Evolutionary conservation across 2,888 invertebrate species (phyloP).

Genomic region (Thyatira batis): DNA sequence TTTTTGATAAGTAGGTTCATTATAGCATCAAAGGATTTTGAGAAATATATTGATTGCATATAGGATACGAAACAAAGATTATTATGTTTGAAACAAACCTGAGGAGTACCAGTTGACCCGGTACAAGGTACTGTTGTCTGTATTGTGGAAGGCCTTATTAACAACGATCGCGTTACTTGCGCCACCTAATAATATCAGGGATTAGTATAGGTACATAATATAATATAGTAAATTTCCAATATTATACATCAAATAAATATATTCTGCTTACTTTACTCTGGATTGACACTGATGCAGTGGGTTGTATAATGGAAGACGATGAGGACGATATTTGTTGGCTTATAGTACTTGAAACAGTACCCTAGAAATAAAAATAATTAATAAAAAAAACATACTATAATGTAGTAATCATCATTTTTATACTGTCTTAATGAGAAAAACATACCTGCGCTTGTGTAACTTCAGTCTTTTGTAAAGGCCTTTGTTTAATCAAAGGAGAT

Average conservation of each 20-base stretch:
- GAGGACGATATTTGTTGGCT: conserved; percentile 31
- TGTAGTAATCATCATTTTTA: background rate
- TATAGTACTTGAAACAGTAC: conserved; percentile 29
- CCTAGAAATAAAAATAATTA: conserved; percentile 17
- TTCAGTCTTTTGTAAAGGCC: conserved; percentile 59
- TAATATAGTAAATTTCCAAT: background rate
- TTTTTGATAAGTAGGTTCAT: too few relatives aligned
- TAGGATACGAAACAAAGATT: too few relatives aligned
- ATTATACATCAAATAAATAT: background rate
- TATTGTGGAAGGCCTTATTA: conserved; percentile 60
- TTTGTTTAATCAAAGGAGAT: conserved; percentile 63
- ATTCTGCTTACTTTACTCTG: conserved; percentile 46
- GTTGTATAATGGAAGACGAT: conserved; percentile 38
- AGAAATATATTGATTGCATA: conserved; percentile 5
- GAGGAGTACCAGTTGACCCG: conserved; percentile 47
- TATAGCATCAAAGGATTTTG: conserved; percentile 7
- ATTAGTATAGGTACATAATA: too few relatives aligned
- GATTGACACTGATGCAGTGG: conserved; percentile 32
- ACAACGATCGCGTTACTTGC: conserved; percentile 68
- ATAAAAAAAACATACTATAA: conserved; percentile 2
- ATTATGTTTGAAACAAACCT: conserved; percentile 39
- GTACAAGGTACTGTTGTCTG: conserved; percentile 56
- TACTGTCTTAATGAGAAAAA: conserved; percentile 10
- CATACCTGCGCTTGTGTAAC: conserved; percentile 42
- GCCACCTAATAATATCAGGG: conserved; percentile 37